Evolutionary conservation across 1,140 invertebrate genomes (phyloP), one percentile per base, ranked within the genome.

Genomic region (Drosophila setifemur): DNA sequence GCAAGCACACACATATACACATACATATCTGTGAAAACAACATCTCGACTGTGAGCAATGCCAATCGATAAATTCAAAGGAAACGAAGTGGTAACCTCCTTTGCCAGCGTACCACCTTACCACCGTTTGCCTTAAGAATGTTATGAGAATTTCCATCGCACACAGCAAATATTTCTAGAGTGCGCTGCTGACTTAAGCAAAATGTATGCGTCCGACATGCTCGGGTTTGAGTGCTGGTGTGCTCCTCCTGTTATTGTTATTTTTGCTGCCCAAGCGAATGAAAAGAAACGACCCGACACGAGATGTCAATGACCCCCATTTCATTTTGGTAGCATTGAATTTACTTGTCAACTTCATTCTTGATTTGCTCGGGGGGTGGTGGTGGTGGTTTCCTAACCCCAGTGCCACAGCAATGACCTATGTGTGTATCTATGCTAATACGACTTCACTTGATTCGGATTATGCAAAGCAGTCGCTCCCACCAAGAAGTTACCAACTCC

Each of bases 21-120:
- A 48, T 29, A 43, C 21, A 25, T 29, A 18, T 1, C 7, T 14
- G 19, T 3, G 21, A 19, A 25, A 37, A 16, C 16, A 16, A 45
- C 26, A 19, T n/a, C 16, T 54, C 14, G 42, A 6, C 18, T 52
- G 33, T 39, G 52, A 72, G 61, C 37, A 47, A 58, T 11, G 57
- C 14, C 69, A 83, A 83, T 83, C 78, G 81, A 83, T 83, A 85
- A 85, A 66, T 85, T 73, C 54, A 54, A 64, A 48, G 55, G 49
- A 55, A 50, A 28, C 63, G 48, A 57, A 58, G 55, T 42, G 28
- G 33, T 39, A 49, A 33, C 55, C 61, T 40, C 26, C 23, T 21
- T 23, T 9, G 7, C 16, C 35, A 4, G 12, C 31, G 12, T 8
- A 7, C 7, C 26, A 28, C 7, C 26, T 3, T n/a, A n/a, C 9